Conservation (phyloP, 2,113 vertebrate species). For the Silurus glanis region DNA sequence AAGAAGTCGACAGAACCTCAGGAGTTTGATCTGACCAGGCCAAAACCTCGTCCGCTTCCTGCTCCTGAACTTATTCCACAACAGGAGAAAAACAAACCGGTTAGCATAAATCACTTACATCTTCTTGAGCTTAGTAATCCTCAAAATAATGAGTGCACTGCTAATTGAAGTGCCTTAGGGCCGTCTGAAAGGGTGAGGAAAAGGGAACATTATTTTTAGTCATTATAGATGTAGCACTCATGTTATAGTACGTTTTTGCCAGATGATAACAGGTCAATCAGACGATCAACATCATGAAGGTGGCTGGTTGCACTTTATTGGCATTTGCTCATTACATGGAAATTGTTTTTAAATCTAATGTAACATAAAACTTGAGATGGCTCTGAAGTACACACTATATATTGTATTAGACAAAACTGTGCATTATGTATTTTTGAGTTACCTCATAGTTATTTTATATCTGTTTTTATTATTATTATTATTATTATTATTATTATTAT, state of each 20-base stretch:
- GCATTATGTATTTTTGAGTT: not conserved
- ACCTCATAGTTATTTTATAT: not conserved
- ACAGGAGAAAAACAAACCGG: slow-evolving; percentile 73
- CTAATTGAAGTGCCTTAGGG: not conserved
- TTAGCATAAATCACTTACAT: slow-evolving; percentile 65
- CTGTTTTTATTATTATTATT: no score
- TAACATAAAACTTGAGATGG: not conserved
- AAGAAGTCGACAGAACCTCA: slow-evolving; percentile 73
- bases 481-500: no score
- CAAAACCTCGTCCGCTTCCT: slow-evolving; percentile 73
- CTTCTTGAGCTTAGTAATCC: not conserved
- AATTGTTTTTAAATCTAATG: no score
- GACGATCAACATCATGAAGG: not conserved
- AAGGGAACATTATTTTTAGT: not conserved
- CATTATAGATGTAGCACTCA: not conserved
- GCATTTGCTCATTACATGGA: not conserved
- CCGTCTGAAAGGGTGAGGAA: not conserved
- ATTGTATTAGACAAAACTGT: not conserved
- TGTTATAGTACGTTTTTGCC: not conserved
- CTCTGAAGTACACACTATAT: not conserved
- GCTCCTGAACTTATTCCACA: slow-evolving; percentile 71
- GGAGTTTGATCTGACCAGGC: slow-evolving; percentile 81
- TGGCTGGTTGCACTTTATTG: not conserved
- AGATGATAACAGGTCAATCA: not conserved
- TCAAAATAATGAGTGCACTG: not conserved